Conservation (phyloP, 35 echinoderm and acorn worm species). For the Stichopus chloronotus region DNA sequence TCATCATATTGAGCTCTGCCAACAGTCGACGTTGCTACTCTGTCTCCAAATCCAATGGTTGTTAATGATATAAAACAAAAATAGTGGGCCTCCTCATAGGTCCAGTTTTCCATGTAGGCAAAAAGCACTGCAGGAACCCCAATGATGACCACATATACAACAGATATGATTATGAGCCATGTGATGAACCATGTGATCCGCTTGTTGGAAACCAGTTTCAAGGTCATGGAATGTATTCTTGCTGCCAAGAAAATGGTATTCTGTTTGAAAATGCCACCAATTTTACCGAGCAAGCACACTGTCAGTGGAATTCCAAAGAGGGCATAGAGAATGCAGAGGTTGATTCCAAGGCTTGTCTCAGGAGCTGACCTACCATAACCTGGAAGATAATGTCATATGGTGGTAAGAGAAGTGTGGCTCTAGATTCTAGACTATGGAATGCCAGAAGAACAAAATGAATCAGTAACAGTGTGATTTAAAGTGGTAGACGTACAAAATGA, state of each 20-base stretch:
- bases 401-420: neutral
- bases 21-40: neutral
- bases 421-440: neutral
- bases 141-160: constrained; percentile 47
- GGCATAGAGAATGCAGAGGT: constrained; percentile 51
- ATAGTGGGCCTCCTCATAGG: constrained; percentile 29
- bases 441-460: too few relatives aligned
- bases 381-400: constrained; percentile 4
- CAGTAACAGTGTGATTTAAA: too few relatives aligned
- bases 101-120: constrained; percentile 57
- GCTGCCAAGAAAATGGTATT: neutral
- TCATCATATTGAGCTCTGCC: neutral
- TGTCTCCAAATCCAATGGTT: constrained; percentile 70
- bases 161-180: constrained; percentile 3
- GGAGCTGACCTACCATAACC: constrained; percentile 54
- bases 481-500: neutral
- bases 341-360: neutral
- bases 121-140: constrained; percentile 27
- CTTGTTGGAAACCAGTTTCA: neutral
- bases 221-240: constrained; percentile 3
- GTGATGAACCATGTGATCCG: constrained; percentile 7
- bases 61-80: constrained; percentile 66
- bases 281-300: constrained; percentile 5
- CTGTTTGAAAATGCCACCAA: constrained; percentile 27
- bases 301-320: constrained; percentile 62